Percentiles rank a stretch among this genome's conserved stretches.
Conservation (phyloP, 2,113 vertebrate genomes). For the Mesembrinibis cayennensis region DNA sequence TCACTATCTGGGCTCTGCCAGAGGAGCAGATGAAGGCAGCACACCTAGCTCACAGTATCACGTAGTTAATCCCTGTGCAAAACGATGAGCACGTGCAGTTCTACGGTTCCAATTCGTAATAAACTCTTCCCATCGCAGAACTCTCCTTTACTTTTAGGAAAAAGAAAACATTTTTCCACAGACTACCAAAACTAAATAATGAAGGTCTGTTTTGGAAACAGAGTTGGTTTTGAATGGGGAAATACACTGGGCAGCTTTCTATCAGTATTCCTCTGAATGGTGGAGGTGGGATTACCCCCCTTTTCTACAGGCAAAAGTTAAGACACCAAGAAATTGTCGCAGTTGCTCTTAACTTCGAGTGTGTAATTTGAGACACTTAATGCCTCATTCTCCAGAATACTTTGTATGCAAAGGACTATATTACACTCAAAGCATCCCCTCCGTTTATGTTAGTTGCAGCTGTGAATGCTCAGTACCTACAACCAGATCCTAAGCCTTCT, state of each 20-base stretch:
- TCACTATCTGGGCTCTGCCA: background rate
- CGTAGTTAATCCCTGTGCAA: background rate
- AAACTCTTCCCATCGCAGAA: background rate
- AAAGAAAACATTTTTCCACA: background rate
- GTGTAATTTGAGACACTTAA: background rate
- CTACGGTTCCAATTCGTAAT: accelerated
- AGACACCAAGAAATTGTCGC: background rate
- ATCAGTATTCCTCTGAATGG: background rate
- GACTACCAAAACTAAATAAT: background rate
- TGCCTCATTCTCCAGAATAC: background rate
- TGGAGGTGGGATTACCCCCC: background rate
- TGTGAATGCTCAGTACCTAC: background rate
- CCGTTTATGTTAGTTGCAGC: background rate
- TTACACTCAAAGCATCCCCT: background rate
- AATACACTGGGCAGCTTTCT: background rate
- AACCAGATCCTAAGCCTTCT: background rate
- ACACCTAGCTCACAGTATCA: background rate
- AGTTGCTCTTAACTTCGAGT: background rate
- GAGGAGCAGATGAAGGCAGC: background rate
- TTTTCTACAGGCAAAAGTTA: background rate
- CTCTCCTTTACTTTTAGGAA: background rate
- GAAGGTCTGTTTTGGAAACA: background rate
- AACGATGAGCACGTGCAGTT: background rate
- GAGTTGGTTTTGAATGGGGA: background rate
- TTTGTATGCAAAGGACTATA: background rate